A percentile compares a stretch with the other conserved stretches of the same genome.
Evolutionary conservation across 2,113 vertebrate genomes (phyloP).

Genomic region (Pollachius pollachius): DNA sequence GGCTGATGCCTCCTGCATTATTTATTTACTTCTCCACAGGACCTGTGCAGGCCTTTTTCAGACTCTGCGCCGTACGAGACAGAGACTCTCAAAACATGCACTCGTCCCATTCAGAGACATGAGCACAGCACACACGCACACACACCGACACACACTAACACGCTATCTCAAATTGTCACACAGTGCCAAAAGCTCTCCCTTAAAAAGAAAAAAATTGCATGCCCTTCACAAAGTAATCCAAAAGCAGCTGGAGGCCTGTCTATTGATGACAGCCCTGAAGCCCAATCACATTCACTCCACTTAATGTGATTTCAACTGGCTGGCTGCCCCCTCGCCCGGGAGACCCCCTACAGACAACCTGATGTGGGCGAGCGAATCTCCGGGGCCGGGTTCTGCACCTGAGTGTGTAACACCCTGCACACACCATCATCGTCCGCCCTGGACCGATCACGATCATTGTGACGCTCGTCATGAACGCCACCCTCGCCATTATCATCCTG

Average conservation of each 20-base stretch:
- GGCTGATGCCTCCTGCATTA: constrained; percentile 16
- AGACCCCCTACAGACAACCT: constrained; percentile 51
- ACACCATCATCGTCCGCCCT: constrained; percentile 34
- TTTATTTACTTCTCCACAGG: neutral
- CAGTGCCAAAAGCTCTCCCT: constrained; percentile 26
- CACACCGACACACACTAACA: too few species aligned
- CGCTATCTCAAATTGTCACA: constrained; percentile 13
- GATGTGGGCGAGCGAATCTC: constrained; percentile 32
- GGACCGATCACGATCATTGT: constrained; percentile 34
- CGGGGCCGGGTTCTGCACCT: constrained; percentile 22
- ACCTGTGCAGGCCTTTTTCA: too few species aligned
- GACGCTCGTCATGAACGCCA: neutral
- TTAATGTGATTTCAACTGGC: constrained; percentile 62
- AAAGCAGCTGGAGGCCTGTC: constrained; percentile 53
- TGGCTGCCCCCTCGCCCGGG: constrained; percentile 30
- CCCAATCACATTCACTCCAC: constrained; percentile 66
- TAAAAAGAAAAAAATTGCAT: constrained; percentile 38
- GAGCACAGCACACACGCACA: neutral
- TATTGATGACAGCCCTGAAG: constrained; percentile 44
- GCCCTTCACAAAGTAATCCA: constrained; percentile 64
- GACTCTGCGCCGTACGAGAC: too few species aligned
- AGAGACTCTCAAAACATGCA: constrained; percentile 12
- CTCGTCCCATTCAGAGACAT: too few species aligned
- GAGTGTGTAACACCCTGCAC: constrained; percentile 20
- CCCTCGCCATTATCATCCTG: constrained; percentile 38